Evolutionary conservation across 2,888 invertebrate genomes (phyloP).

Genomic region (Philaethria dido): DNA sequence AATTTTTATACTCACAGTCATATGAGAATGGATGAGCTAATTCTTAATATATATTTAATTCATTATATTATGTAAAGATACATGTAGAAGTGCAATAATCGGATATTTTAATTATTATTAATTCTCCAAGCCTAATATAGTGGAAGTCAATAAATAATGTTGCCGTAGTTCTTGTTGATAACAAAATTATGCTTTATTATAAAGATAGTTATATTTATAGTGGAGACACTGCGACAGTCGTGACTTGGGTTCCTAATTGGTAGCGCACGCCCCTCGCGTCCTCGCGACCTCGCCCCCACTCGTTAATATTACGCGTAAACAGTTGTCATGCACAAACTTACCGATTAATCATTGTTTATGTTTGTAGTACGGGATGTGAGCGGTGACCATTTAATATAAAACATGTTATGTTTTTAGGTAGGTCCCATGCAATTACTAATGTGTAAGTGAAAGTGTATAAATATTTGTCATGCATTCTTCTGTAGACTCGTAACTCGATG

Average conservation of each 20-base stretch:
- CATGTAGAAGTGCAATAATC: constrained; percentile 16
- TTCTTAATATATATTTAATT: background rate
- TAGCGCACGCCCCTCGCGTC: constrained; percentile 39
- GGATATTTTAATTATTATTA: constrained; percentile 56
- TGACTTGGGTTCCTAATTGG: constrained; percentile 66
- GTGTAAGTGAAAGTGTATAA: constrained; percentile 80
- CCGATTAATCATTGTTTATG: constrained; percentile 64
- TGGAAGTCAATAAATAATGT: constrained; percentile 70
- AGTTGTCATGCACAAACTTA: constrained; percentile 78
- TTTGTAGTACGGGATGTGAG: constrained; percentile 69
- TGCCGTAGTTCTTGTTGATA: constrained; percentile 76
- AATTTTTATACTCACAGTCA: constrained; percentile 20
- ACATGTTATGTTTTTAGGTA: constrained; percentile 69
- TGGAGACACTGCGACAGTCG: constrained; percentile 60
- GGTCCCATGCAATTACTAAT: constrained; percentile 78
- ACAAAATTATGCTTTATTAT: constrained; percentile 77
- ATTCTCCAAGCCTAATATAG: constrained; percentile 68
- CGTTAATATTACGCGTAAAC: constrained; percentile 52
- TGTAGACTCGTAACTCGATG: constrained; percentile 59
- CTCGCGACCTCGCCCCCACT: constrained; percentile 48
- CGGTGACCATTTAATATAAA: constrained; percentile 64
- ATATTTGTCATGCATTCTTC: constrained; percentile 73
- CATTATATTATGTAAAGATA: background rate
- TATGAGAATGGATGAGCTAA: constrained; percentile 41
- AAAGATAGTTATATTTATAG: constrained; percentile 75